Evolutionary conservation across 2,113 vertebrate species (phyloP).

Genomic region (Boleophthalmus pectinirostris): DNA sequence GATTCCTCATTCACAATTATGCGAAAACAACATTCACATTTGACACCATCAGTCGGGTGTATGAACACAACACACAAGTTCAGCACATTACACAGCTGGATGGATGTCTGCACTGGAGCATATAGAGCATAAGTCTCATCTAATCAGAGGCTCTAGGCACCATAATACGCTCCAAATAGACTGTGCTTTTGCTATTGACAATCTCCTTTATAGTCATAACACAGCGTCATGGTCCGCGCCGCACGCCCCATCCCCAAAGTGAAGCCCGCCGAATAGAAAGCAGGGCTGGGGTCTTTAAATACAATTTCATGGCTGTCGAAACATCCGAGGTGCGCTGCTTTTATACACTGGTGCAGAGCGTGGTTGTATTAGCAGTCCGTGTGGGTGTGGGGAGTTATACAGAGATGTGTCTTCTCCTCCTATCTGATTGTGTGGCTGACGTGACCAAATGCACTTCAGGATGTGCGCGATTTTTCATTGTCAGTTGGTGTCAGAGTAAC

Average conservation of each 20-base stretch:
- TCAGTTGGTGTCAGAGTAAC: neutral
- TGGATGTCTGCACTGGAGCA: constrained; percentile 58
- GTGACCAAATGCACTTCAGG: neutral
- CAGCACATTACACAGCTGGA: constrained; percentile 63
- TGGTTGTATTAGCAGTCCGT: constrained; percentile 22
- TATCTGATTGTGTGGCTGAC: neutral
- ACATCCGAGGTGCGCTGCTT: constrained; percentile 44
- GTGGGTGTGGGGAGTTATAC: constrained; percentile 8
- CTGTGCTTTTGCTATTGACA: constrained; percentile 56
- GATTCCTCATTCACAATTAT: neutral
- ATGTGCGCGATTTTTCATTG: neutral
- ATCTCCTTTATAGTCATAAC: constrained; percentile 39
- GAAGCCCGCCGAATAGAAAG: constrained; percentile 47
- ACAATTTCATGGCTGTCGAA: constrained; percentile 59
- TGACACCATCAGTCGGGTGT: constrained; percentile 26
- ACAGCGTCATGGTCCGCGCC: constrained; percentile 52
- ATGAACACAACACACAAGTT: constrained; percentile 55
- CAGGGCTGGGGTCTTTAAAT: constrained; percentile 53
- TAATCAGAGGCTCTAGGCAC: constrained; percentile 52
- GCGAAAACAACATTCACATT: neutral
- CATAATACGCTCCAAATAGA: constrained; percentile 60
- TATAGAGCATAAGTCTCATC: constrained; percentile 66
- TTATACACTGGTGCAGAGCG: constrained; percentile 41
- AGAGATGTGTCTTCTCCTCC: constrained; percentile 1
- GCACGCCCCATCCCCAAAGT: constrained; percentile 45